Conservation (phyloP, 2,888 invertebrate genomes). For the Apotomis betuletana region DNA sequence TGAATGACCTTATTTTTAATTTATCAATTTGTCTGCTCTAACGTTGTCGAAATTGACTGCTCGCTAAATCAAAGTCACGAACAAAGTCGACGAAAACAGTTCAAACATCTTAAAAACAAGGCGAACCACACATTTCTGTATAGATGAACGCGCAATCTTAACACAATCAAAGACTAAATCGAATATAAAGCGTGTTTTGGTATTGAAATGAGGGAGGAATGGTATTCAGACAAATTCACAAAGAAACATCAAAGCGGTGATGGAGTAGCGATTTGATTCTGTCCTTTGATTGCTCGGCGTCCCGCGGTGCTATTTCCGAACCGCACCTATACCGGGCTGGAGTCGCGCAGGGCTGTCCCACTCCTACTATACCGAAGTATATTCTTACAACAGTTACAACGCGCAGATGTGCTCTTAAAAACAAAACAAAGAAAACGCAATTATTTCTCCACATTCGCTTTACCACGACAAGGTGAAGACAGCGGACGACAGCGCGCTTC, state of each 20-base stretch:
- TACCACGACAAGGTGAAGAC: conserved; percentile 26
- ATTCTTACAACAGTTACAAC: conserved; percentile 18
- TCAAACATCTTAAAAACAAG: conserved; percentile 21
- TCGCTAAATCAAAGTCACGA: conserved; percentile 22
- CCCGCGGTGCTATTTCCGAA: conserved; percentile 65
- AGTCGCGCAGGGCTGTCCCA: conserved; percentile 34
- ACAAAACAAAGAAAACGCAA: conserved; percentile 27
- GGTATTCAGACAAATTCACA: conserved; percentile 65
- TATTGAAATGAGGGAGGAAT: conserved; percentile 43
- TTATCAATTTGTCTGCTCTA: neutral
- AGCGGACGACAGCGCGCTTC: conserved; percentile 17
- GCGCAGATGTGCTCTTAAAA: conserved; percentile 19
- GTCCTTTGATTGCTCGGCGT: conserved; percentile 72
- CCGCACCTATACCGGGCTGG: conserved; percentile 32
- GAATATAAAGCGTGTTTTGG: conserved; percentile 42
- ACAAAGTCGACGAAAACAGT: conserved; percentile 22
- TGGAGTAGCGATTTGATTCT: conserved; percentile 69
- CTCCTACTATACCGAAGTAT: neutral
- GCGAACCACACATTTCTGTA: conserved; percentile 22
- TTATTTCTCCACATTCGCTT: conserved; percentile 21
- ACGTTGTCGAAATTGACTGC: neutral
- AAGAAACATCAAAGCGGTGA: conserved; percentile 73
- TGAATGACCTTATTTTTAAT: neutral
- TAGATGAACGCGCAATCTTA: conserved; percentile 27
- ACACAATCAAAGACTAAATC: conserved; percentile 44